phyloP scores from a whole-genome alignment of 2,797 vertebrate genomes.

The Geotrypetes seraphini region DNA sequence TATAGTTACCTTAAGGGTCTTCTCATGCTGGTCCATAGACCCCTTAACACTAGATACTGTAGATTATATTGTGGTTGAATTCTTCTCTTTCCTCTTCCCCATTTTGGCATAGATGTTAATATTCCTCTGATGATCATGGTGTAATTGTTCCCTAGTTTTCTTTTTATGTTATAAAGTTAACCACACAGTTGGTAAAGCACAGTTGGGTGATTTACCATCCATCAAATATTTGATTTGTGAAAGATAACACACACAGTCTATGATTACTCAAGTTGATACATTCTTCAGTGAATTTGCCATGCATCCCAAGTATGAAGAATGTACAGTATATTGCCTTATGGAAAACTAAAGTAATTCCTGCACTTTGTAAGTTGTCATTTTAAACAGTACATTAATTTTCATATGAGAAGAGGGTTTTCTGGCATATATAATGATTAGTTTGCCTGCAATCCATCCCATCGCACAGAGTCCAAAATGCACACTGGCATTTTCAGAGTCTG shows the following conservation, averaged over 20 bases:
- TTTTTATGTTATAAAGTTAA: conserved; percentile 23
- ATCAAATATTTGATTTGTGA: conserved; percentile 4
- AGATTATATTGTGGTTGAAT: too few species aligned
- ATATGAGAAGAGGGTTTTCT: conserved; percentile 3
- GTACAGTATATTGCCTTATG: neutral
- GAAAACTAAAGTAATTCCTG: neutral
- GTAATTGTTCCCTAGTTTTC: too few species aligned
- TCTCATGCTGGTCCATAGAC: too few species aligned
- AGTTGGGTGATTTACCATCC: conserved; percentile 5
- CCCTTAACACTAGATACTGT: too few species aligned
- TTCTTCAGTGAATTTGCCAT: neutral
- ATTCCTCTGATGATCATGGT: too few species aligned
- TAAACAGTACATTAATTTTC: conserved; percentile 4
- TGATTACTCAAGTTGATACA: conserved; percentile 22
- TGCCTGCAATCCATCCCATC: too few species aligned
- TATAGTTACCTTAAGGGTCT: too few species aligned
- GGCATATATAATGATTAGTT: too few species aligned
- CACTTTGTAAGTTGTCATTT: neutral
- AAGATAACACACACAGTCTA: conserved; percentile 8
- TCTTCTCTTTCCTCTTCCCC: too few species aligned
- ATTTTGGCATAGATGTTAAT: too few species aligned
- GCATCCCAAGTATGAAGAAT: neutral
- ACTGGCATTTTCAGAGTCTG: too few species aligned
- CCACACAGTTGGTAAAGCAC: conserved; percentile 10
- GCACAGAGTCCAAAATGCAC: too few species aligned